Percentiles rank a stretch among this genome's conserved stretches.
These are phyloP conservation scores for Paratilapia polleni DNA, from an alignment of 2,113 vertebrate species.

Conservation along the genomic window DNA sequence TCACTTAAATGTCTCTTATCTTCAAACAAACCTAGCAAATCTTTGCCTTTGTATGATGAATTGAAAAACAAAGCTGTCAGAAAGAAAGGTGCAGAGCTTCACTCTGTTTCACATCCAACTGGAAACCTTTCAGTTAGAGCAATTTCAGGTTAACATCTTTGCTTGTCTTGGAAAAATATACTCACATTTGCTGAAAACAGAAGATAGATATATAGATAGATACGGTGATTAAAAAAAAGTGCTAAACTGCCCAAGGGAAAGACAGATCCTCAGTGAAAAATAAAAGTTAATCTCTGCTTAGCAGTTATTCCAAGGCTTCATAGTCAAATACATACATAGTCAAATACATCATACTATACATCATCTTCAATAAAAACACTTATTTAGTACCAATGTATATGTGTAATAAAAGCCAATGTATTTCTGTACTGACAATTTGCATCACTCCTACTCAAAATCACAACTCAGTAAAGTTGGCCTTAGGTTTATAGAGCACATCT, in stretches of 20 bases:
- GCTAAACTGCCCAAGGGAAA: neutral
- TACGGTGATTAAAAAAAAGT: neutral
- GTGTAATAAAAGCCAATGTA: neutral
- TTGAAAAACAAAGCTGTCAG: conserved; percentile 17
- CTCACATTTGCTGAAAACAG: neutral
- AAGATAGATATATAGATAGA: neutral
- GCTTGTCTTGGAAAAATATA: conserved; percentile 12
- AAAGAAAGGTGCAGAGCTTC: conserved; percentile 1
- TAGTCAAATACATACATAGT: no score
- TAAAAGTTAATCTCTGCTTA: neutral
- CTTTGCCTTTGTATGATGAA: conserved; percentile 16
- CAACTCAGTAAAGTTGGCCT: neutral
- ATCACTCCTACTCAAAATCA: neutral
- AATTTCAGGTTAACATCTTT: conserved; percentile 14
- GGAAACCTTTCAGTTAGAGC: conserved; percentile 2
- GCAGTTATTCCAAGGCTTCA: no score
- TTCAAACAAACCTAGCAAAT: conserved; percentile 15
- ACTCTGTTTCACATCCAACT: conserved; percentile 8
- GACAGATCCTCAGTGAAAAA: neutral
- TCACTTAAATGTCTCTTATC: conserved; percentile 31
- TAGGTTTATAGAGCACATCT: conserved; percentile 29
- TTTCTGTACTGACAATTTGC: neutral
- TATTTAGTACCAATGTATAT: neutral
- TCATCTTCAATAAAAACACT: neutral
- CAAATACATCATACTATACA: no score